Conservation (phyloP, 1,140 invertebrate species). For the Arctopsyche grandis region DNA sequence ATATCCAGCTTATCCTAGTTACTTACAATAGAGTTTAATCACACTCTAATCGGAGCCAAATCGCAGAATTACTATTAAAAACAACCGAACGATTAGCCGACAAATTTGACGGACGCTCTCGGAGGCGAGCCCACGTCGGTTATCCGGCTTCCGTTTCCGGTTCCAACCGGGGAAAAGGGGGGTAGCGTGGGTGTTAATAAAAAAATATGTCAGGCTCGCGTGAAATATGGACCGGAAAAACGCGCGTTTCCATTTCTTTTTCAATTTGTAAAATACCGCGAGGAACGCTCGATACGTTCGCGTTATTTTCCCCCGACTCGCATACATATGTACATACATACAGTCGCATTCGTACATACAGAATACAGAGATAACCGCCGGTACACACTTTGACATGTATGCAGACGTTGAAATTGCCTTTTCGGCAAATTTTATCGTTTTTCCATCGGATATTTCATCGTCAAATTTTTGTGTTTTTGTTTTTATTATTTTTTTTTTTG, state of each 20-base stretch:
- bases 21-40: too few relatives aligned
- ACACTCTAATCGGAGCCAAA: too few relatives aligned
- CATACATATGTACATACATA: not conserved
- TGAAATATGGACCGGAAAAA: slow-evolving; percentile 48
- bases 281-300: slow-evolving; percentile 6
- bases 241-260: slow-evolving; percentile 31
- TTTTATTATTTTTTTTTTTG: not conserved
- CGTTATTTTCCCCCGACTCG: slow-evolving; percentile 22
- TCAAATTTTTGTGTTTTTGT: not conserved
- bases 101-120: too few relatives aligned
- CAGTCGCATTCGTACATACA: too few relatives aligned
- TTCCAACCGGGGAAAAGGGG: not conserved
- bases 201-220: slow-evolving; percentile 46
- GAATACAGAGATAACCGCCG: too few relatives aligned
- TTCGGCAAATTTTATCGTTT: slow-evolving; percentile 3
- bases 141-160: not conserved
- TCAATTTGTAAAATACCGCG: slow-evolving; percentile 46
- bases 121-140: too few relatives aligned
- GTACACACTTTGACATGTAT: too few relatives aligned
- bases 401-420: not conserved
- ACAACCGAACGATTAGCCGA: too few relatives aligned
- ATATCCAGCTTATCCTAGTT: too few relatives aligned
- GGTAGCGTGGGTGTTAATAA: slow-evolving; percentile 39
- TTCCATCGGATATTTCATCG: slow-evolving; percentile 6
- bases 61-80: too few relatives aligned